Conservation (phyloP, 2,888 invertebrate species). For the Cecidostiba fungosa region DNA sequence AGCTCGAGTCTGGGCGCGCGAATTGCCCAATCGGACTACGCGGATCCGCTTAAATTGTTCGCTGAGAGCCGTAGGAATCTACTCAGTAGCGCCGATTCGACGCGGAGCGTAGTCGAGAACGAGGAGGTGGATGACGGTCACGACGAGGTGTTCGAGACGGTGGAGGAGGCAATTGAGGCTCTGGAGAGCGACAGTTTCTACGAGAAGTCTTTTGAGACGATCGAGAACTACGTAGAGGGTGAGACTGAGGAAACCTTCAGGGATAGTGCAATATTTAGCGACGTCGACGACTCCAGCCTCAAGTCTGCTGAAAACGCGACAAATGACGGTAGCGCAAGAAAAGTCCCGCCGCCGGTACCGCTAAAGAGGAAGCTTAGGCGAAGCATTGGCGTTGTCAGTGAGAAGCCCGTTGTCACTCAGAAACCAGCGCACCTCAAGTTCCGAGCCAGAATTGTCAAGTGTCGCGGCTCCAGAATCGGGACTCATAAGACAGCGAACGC, state of each 20-base stretch:
- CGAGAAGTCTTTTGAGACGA: slow-evolving; percentile 88
- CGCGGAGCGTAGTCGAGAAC: slow-evolving; percentile 44
- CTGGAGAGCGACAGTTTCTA: slow-evolving; percentile 85
- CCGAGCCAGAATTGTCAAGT: slow-evolving; percentile 63
- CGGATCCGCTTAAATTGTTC: slow-evolving; percentile 88
- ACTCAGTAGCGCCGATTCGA: slow-evolving; percentile 12
- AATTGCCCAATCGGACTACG: slow-evolving; percentile 93
- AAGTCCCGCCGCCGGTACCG: slow-evolving; percentile 74
- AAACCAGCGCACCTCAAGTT: slow-evolving; percentile 74
- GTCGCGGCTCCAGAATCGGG: slow-evolving; percentile 30
- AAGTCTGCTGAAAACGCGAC: slow-evolving; percentile 29
- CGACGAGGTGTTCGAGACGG: slow-evolving; percentile 35
- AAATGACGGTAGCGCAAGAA: slow-evolving; percentile 53
- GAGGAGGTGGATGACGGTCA: slow-evolving; percentile 35
- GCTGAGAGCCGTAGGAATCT: slow-evolving; percentile 45
- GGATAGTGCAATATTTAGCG: slow-evolving; percentile 92
- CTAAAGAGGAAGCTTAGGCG: slow-evolving; percentile 66
- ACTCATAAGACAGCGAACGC: neutral
- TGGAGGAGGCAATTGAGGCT: slow-evolving; percentile 27
- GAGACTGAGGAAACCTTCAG: slow-evolving; percentile 87
- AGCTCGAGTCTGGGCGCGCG: slow-evolving; percentile 92
- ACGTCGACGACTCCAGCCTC: slow-evolving; percentile 83
- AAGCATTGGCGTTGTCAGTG: slow-evolving; percentile 15
- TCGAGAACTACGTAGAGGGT: slow-evolving; percentile 86
- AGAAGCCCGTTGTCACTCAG: slow-evolving; percentile 72